These are phyloP conservation scores for Pholis gunnellus DNA, from an alignment of 2,113 vertebrate species.

Conservation along the genomic window DNA sequence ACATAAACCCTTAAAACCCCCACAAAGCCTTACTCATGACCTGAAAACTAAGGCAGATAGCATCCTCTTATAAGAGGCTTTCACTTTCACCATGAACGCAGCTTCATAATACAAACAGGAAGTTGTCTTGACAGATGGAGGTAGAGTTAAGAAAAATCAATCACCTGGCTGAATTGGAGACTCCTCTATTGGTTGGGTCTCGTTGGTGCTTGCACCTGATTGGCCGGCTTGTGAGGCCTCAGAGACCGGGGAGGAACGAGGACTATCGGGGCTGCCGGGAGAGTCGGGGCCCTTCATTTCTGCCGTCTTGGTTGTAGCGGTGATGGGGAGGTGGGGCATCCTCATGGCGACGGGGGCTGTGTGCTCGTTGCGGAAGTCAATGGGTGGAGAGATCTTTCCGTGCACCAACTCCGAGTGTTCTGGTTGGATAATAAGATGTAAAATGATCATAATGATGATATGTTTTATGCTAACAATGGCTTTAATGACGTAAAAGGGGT, in stretches of 20 bases:
- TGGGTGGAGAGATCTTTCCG: slow-evolving; percentile 71
- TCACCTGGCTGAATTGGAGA: slow-evolving; percentile 82
- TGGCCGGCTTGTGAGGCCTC: slow-evolving; percentile 66
- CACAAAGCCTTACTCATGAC: background rate
- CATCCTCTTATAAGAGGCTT: background rate
- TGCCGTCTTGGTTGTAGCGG: slow-evolving; percentile 88
- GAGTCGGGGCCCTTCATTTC: slow-evolving; percentile 75
- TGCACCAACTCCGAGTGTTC: slow-evolving; percentile 70
- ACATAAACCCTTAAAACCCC: background rate
- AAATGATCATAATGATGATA: background rate
- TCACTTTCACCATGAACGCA: too few species aligned
- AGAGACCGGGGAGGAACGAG: slow-evolving; percentile 51
- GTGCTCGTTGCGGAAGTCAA: slow-evolving; percentile 79
- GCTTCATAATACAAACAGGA: too few species aligned
- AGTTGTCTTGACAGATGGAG: background rate
- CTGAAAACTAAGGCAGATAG: background rate
- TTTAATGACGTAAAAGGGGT: background rate
- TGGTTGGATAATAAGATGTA: slow-evolving; percentile 45
- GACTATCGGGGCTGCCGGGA: slow-evolving; percentile 70
- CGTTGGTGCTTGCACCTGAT: slow-evolving; percentile 63
- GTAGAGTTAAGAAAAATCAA: background rate
- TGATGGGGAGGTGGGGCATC: slow-evolving; percentile 93
- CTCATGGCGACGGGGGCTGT: slow-evolving; percentile 83
- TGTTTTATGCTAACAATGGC: background rate
- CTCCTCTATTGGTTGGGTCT: slow-evolving; percentile 75